Base-by-base conservation (phyloP, 64 coral and sea anemone genomes). In the Stichodactyla helianthus region DNA sequence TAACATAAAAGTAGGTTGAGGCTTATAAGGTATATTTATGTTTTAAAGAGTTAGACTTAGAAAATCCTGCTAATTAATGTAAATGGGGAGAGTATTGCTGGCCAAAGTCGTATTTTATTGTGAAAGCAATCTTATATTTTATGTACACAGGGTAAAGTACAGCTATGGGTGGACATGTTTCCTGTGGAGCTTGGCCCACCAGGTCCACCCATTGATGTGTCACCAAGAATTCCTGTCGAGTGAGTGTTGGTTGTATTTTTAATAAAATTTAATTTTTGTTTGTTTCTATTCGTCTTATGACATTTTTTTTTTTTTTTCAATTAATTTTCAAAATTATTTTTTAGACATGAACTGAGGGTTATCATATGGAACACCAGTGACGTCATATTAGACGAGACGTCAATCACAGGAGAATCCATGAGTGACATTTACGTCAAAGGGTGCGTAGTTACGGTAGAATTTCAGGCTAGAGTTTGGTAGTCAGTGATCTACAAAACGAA, bases 371-470 rank as follows among this genome's bases (percentile, higher is more conserved):
- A 99, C 54, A 99, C 97, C 6, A 95, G 86, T 86, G 97, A 99
- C 85, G 97, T 99, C 61, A 93, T 95, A 52, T 65, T 99, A 27
- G 93, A 95, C 17, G 97, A 99, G 27, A 94, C 88, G 16, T 92
- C 90, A 27, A 91, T 93, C n/a, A 90, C 91, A 54, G 97, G 97
- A 68, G 97, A 99, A 77, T 88, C 88, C 6, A 99, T 99, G 97
- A 95, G 93, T 53, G 97, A 99, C 77, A 99, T 99, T 93, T 99
- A 99, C 31, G 97, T 99, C 71, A 99, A 95, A 89, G 91, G 97
- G 97, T 95, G 86, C 83, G 85, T 54, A 0, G 53, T 4, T 87
- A 12, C 54, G 10, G 28, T 58, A 44, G 35, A 44, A 44, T 44
- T 44, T 44, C 4, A 44, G 2, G 35, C 35, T 44, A 44, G 35